These are phyloP conservation scores for Bettongia penicillata DNA, from an alignment of 2,113 vertebrate genomes.

Conservation along the genomic window DNA sequence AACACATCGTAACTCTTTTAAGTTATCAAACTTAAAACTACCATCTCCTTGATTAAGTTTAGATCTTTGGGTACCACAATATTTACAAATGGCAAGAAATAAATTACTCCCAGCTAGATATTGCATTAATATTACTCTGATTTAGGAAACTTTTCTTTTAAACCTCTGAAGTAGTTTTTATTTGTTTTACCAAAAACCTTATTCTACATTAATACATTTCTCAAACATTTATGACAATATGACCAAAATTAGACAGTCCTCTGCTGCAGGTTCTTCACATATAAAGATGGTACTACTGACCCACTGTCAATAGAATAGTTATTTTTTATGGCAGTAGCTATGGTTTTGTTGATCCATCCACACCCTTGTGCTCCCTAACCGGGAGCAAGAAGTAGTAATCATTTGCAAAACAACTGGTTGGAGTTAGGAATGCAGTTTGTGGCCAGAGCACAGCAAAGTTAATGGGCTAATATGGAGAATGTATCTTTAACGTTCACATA, in stretches of 20 bases:
- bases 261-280: conserved; percentile 48
- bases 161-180: not conserved
- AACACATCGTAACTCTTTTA: not conserved
- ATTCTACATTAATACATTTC: not conserved
- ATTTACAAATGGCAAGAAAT: not conserved
- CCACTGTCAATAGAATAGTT: conserved; percentile 40
- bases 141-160: not conserved
- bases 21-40: not conserved
- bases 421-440: conserved; percentile 21
- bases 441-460: conserved; percentile 34
- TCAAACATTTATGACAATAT: conserved; percentile 29
- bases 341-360: conserved; percentile 55
- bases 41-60: not conserved
- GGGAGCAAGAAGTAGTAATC: conserved; percentile 50
- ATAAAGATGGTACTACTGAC: conserved; percentile 40
- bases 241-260: conserved; percentile 51
- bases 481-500: conserved; percentile 49
- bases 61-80: not conserved
- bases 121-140: not conserved
- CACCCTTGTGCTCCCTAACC: conserved; percentile 33
- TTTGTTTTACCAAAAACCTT: not conserved
- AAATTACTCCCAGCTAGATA: not conserved
- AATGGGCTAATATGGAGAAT: conserved; percentile 32
- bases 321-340: conserved; percentile 45
- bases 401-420: conserved; percentile 43